Conservation (phyloP, 2,113 vertebrate species). For the Prolemur simus region DNA sequence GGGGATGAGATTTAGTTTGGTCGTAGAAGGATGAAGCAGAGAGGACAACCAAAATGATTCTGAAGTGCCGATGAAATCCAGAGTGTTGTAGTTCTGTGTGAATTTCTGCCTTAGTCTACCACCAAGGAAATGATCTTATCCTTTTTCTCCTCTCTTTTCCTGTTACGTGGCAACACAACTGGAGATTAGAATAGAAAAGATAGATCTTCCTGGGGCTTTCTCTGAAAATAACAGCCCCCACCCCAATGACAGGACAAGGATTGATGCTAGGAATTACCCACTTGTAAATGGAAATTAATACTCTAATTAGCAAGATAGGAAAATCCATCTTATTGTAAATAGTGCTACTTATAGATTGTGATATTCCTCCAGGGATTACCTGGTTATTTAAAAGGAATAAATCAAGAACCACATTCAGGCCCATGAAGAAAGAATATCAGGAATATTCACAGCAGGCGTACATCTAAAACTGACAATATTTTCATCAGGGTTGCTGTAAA, state of each 20-base stretch:
- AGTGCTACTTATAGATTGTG: constrained; percentile 73
- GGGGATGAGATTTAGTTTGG: background rate
- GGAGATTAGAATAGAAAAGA: constrained; percentile 44
- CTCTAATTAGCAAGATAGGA: constrained; percentile 72
- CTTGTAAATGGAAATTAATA: constrained; percentile 78
- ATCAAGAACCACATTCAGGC: constrained; percentile 58
- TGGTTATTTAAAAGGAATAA: constrained; percentile 70
- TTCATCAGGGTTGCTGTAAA: constrained; percentile 34
- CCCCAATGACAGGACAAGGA: constrained; percentile 58
- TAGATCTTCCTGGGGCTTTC: constrained; percentile 49
- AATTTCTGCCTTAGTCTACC: background rate
- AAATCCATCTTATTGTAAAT: constrained; percentile 77
- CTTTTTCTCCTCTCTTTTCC: background rate
- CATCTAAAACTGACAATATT: background rate
- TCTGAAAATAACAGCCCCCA: constrained; percentile 48
- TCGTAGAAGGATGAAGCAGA: background rate
- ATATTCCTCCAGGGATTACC: constrained; percentile 63
- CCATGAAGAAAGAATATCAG: constrained; percentile 24
- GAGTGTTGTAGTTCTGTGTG: background rate
- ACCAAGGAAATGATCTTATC: background rate
- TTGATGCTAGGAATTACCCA: constrained; percentile 72
- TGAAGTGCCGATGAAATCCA: background rate
- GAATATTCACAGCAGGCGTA: constrained; percentile 40
- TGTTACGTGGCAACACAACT: background rate
- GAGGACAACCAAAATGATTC: background rate